Percentiles rank a stretch among this genome's conserved stretches.
Evolutionary conservation across 2,797 vertebrate species (phyloP).

Genomic region (Prionace glauca): DNA sequence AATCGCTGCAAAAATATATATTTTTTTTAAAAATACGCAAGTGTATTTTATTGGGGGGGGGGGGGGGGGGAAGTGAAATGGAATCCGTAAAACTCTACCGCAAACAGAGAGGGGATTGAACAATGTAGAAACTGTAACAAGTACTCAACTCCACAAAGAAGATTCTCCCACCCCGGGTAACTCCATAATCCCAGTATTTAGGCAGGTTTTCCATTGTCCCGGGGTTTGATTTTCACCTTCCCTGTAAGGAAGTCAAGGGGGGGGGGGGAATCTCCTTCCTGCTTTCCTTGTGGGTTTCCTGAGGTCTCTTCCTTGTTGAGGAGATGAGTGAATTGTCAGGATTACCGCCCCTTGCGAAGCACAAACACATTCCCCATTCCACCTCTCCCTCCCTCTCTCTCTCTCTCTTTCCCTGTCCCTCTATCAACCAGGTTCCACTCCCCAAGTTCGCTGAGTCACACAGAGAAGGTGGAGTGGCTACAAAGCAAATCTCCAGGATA

Average conservation of each 20-base stretch:
- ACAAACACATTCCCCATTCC: background rate
- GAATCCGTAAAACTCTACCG: background rate
- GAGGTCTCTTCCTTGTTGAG: background rate
- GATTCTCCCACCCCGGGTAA: conserved; percentile 56
- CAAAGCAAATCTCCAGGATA: background rate
- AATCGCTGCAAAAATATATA: conserved; percentile 49
- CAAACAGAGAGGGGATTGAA: background rate
- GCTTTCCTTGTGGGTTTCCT: background rate
- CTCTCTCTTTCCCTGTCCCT: background rate
- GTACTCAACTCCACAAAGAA: conserved; percentile 61
- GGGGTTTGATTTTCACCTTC: background rate
- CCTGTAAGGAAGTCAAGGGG: no score
- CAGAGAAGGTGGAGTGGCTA: conserved; percentile 32
- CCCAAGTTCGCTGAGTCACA: background rate
- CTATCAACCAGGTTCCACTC: background rate
- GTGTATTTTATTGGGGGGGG: background rate
- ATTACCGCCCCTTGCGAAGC: background rate
- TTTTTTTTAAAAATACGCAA: no score
- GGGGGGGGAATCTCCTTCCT: background rate
- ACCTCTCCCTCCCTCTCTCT: no score
- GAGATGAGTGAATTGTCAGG: background rate
- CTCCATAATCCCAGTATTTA: conserved; percentile 61
- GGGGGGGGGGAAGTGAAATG: no score
- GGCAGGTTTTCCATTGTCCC: conserved; percentile 53
- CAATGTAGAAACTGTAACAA: background rate